These are phyloP conservation scores for Mus pahari DNA, from an alignment of 2,113 vertebrate species.

Conservation along the genomic window DNA sequence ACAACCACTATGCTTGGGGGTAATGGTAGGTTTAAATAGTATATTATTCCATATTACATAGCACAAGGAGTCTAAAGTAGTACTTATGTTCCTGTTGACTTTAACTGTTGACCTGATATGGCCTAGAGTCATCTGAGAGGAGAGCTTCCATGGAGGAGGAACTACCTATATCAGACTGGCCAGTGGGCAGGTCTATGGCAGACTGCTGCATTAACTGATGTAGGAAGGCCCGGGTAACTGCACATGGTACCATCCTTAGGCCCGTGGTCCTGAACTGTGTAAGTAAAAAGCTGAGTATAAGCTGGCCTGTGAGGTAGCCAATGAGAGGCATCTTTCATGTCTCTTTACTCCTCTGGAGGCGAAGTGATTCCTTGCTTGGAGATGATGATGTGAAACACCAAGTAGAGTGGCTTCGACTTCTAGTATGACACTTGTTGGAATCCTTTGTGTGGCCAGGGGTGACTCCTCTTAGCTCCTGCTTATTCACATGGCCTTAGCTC, in stretches of 20 bases:
- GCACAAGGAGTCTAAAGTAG: neutral
- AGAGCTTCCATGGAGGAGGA: neutral
- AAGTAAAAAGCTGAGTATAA: too few relatives aligned
- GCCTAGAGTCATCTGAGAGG: neutral
- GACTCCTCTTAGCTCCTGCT: neutral
- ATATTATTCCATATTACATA: neutral
- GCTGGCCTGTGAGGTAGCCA: neutral
- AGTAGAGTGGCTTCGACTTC: neutral
- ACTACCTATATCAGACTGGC: too few relatives aligned
- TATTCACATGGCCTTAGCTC: fast-evolving
- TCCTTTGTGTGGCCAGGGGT: neutral
- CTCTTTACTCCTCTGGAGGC: neutral
- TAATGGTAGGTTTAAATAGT: neutral
- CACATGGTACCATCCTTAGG: neutral
- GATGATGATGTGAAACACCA: neutral
- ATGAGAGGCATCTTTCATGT: neutral
- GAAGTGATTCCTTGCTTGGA: neutral
- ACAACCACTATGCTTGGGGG: neutral
- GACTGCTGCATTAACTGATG: neutral
- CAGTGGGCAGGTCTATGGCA: neutral
- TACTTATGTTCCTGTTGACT: neutral
- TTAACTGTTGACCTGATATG: neutral
- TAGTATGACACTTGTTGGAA: neutral
- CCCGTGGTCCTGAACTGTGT: too few relatives aligned
- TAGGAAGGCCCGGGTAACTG: neutral